Evolutionary conservation across 2,113 vertebrate genomes (phyloP), one percentile per base, ranked within the genome.

Genomic region (Pygoscelis adeliae): DNA sequence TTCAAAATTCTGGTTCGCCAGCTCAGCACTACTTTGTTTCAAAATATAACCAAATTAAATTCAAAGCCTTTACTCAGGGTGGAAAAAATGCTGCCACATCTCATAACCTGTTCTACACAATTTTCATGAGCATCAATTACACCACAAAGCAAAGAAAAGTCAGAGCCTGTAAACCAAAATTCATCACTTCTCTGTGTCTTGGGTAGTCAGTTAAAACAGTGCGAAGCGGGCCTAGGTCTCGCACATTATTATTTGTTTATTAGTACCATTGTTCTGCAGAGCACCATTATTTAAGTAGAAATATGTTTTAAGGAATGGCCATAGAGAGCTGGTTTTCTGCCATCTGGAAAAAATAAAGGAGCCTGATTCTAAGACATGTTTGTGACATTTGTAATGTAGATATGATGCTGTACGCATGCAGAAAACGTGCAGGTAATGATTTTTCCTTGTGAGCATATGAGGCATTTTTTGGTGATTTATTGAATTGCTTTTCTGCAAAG

Each of bases 281-380:
- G 72, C 65, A 46, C 38, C 59, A 74, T 89, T 71, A 87, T 72
- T 96, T 87, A 67, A 85, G 74, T 62, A 77, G 78, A 94, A 96
- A 86, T 92, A 61, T 47, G 49, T 58, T 85, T 70, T 84, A 42
- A 82, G 66, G 56, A 93, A 85, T 56, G 92, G 46, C n/a, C 14
- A 5, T 58, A 91, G 81, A 93, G 84, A 93, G 52, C 44, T 73
- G 26, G 0, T 89, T 90, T 95, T 94, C 81, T 94, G 77, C 77
- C 91, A 96, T 87, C 92, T 96, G 96, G 92, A 98, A 96, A 91
- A 96, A 96, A 93, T 95, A 95, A 96, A 95, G 89, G 25, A 78
- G 16, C 53, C 9, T 9, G 65, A 67, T 93, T 91, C 83, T 94
- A 71, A 93, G 92, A 95, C 76, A 89, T 62, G 73, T 90, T 95